These are phyloP conservation scores for Pseudochaenichthys georgianus DNA, from an alignment of 2,797 vertebrate genomes.

Conservation along the genomic window DNA sequence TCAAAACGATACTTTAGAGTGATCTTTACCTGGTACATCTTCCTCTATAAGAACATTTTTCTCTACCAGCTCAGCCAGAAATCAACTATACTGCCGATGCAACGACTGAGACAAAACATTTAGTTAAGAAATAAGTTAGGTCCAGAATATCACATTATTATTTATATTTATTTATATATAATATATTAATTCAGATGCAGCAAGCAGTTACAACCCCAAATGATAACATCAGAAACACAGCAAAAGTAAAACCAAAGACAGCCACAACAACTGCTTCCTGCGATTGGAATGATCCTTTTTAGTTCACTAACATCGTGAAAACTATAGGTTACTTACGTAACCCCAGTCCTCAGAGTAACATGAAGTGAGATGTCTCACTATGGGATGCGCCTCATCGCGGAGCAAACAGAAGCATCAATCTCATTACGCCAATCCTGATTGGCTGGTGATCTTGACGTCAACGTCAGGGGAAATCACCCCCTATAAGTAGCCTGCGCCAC, in stretches of 20 bases:
- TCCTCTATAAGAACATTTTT: neutral
- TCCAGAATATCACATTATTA: neutral
- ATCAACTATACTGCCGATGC: neutral
- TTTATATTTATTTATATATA: too few relatives aligned
- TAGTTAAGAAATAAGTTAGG: neutral
- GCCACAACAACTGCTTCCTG: neutral
- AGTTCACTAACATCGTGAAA: neutral
- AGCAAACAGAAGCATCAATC: too few relatives aligned
- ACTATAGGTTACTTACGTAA: too few relatives aligned
- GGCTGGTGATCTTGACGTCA: too few relatives aligned
- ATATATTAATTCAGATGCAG: neutral
- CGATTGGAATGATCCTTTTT: neutral
- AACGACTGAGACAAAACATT: neutral
- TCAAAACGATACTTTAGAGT: neutral
- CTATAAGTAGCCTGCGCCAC: too few relatives aligned
- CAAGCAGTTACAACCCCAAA: too few relatives aligned
- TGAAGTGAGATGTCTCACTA: too few relatives aligned
- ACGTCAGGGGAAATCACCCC: too few relatives aligned
- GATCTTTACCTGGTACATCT: neutral
- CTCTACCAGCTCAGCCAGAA: constrained; percentile 6
- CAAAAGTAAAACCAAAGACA: neutral
- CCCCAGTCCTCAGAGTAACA: too few relatives aligned
- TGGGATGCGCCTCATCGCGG: too few relatives aligned
- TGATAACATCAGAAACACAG: neutral
- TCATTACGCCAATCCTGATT: too few relatives aligned